A percentile compares a stretch with the other conserved stretches of the same genome.
Conservation (phyloP, 92 coral and sea anemone species). For the Porites divaricata region DNA sequence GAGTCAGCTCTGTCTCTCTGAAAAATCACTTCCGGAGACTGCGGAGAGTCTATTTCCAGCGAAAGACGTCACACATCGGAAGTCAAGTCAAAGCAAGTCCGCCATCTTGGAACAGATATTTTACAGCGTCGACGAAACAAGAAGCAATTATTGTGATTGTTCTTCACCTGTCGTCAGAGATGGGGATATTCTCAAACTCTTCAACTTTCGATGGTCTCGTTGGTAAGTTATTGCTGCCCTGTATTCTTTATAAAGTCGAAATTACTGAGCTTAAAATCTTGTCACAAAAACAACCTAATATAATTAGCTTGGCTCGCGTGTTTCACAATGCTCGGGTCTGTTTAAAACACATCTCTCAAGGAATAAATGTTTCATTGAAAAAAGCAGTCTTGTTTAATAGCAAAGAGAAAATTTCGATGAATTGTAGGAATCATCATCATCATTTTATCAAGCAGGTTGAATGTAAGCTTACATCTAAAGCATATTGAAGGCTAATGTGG, state of each 20-base stretch:
- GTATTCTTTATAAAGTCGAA: not conserved
- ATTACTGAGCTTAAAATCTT: not conserved
- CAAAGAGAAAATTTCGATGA: not conserved
- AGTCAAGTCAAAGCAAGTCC: conserved; percentile 14
- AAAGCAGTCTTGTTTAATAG: no score
- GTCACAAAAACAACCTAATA: not conserved
- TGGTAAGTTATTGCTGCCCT: conserved; percentile 52
- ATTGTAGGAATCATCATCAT: no score
- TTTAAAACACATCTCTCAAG: no score
- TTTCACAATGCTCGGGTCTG: no score
- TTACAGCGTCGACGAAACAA: not conserved
- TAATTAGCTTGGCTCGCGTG: no score
- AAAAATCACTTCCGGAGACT: conserved; percentile 33
- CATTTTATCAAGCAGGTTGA: no score
- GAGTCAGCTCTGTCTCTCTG: conserved; percentile 25
- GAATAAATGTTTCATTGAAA: no score
- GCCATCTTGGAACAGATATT: conserved; percentile 31
- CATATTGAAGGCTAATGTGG: no score
- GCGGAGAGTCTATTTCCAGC: conserved; percentile 25
- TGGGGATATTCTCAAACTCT: conserved; percentile 85
- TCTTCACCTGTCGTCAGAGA: conserved; percentile 11
- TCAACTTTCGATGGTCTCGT: conserved; percentile 71
- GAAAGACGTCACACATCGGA: conserved; percentile 43
- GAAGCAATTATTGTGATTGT: not conserved
- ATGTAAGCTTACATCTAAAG: no score